Base-by-base conservation (phyloP, 2,113 vertebrate species). In the Megatriorchis doriae region DNA sequence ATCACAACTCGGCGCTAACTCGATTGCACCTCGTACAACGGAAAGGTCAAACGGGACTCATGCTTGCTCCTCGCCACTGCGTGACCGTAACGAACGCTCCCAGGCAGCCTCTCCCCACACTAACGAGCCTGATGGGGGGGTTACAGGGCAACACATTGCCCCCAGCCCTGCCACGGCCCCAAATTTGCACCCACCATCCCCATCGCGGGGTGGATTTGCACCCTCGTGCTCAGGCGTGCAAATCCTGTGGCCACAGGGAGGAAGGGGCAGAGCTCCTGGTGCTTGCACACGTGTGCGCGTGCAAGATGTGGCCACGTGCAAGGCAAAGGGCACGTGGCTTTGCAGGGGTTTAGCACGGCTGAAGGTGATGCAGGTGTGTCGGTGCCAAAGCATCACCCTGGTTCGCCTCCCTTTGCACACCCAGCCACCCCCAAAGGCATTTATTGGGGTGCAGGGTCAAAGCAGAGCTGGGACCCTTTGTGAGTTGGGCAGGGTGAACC, bases 11-110 rank as follows among this genome's bases (percentile, higher is more conserved):
- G 61, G 82, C 40, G 65, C 89, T 97, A 96, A 97, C 96, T 96
- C 85, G 72, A 97, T 97, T 95, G 96, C 84, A 73, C 92, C 88
- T 97, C 86, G 66, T 48, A 86, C 4, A 77, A 92, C 78, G 55
- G 95, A 96, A 97, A 97, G 97, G 98, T 98, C 97, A 97, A 94
- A 68, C 89, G 91, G 95, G 94, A 95, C 74, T 32, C 32, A 4
- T 9, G 52, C 55, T 79, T 34, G 21, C 52, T 48, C 78, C 88
- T 70, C 23, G 15, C 22, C 9, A 16, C 29, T 2, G 61, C 52
- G 11, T 21, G 59, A 67, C 1, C 31, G 40, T 36, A 77, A 83
- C 17, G n/a, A 81, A 67, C 11, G 56, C 47, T 74, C 78, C 19
- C 38, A 3, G 48, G 34, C 48, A 13, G 47, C 40, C 25, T 27